Evolutionary conservation across 2,113 vertebrate genomes (phyloP), one percentile per base, ranked within the genome.

Genomic region (Enhydra lutris): DNA sequence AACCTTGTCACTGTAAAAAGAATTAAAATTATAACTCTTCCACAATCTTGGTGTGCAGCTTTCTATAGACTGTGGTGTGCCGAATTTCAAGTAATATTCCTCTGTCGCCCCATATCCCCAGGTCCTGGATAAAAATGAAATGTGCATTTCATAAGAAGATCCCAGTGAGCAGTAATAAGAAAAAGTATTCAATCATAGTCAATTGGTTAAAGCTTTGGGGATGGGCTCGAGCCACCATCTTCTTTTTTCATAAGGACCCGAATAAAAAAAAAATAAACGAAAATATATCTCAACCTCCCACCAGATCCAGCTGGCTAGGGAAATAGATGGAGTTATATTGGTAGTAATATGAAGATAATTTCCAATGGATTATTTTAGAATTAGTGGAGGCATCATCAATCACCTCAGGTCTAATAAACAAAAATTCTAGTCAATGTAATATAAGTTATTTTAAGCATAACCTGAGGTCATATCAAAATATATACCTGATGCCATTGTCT

Each of bases 11-110:
- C 89, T 95, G 97, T 79, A 92, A 95, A 94, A 98, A 94, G 95
- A 97, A 98, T 98, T 97, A 98, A 97, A 98, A 98, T 98, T 93
- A 98, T 97, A 98, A 98, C 97, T 98, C 97, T 98, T 97, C 67
- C 50, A 55, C 55, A n/a, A 6, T 80, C 65, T 50, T 80, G 76
- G 93, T 80, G 86, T 47, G 47, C 59, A 8, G 67, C 57, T 92
- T 98, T 93, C 95, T 81, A 10, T 34, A 91, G 95, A 79, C 52
- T 10, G 26, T 63, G 47, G 34, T 57, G 39, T 92, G 59, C 84
- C 1, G 24, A 97, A 87, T 94, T 91, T 97, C 95, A 95, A 97
- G 83, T 91, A 93, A 95, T 96, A 96, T 96, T 95, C 92, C 78
- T 96, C 91, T 80, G 85, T 97, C 20, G 11, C 21, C 89, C 85